Conservation (phyloP, 2,113 vertebrate genomes). For the Pterocles orientalis region DNA sequence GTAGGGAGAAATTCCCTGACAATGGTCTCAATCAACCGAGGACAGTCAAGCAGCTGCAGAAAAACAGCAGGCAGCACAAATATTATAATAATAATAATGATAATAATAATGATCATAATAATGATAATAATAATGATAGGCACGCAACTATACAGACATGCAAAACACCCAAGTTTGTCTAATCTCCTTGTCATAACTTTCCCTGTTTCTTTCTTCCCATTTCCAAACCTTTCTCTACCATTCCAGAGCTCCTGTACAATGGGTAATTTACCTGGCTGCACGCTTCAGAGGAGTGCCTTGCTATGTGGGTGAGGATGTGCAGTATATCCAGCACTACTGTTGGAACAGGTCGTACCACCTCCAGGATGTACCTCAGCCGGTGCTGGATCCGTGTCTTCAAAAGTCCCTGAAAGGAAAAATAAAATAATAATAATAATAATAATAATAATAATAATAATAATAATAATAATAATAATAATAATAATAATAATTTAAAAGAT, state of each 20-base stretch:
- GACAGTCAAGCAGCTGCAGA: constrained; percentile 91
- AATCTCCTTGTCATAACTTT: not conserved
- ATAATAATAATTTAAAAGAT: no score
- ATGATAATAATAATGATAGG: no score
- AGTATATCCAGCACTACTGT: constrained; percentile 85
- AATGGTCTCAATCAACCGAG: constrained; percentile 87
- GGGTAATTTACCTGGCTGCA: constrained; percentile 80
- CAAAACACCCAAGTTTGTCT: not conserved
- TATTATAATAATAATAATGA: not conserved
- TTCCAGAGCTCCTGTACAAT: not conserved
- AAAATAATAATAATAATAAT: no score
- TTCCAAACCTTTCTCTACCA: not conserved
- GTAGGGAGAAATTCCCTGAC: constrained; percentile 89
- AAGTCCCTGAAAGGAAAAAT: constrained; percentile 80
- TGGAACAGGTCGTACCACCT: constrained; percentile 86
- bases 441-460: no score
- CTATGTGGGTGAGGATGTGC: constrained; percentile 85
- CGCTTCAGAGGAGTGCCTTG: constrained; percentile 87
- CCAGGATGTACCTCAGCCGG: constrained; percentile 91
- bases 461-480: no score
- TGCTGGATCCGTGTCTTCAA: constrained; percentile 90
- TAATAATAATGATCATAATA: no score
- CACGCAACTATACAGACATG: not conserved
- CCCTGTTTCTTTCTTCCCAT: not conserved
- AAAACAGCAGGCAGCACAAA: not conserved